These are phyloP conservation scores for Drosophila truncata DNA, from an alignment of 1,140 invertebrate species.

Conservation along the genomic window DNA sequence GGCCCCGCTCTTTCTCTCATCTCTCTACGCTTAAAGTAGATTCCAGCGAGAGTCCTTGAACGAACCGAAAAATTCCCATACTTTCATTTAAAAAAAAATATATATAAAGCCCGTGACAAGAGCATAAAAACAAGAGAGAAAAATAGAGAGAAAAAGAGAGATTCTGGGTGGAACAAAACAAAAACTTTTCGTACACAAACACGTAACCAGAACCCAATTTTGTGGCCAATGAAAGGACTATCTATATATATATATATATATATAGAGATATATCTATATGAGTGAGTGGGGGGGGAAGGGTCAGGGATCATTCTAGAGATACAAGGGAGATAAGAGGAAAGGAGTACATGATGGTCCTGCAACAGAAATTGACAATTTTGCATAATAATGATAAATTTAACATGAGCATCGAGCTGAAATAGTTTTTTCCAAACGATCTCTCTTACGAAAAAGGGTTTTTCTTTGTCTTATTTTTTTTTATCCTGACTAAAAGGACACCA, in stretches of 20 bases:
- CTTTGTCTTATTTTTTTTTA: neutral
- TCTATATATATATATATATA: neutral
- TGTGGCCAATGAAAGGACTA: conserved; percentile 62
- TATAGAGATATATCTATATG: neutral
- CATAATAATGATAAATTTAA: conserved; percentile 55
- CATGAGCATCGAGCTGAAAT: conserved; percentile 37
- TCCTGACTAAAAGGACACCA: neutral
- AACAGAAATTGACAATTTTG: conserved; percentile 47
- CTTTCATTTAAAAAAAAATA: conserved; percentile 48
- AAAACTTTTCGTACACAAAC: conserved; percentile 46
- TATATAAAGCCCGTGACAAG: conserved; percentile 61
- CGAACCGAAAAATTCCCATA: no score
- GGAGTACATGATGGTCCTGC: neutral
- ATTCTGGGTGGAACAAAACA: conserved; percentile 42
- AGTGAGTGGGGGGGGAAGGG: neutral
- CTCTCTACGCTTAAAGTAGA: conserved; percentile 16
- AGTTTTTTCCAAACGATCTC: conserved; percentile 34
- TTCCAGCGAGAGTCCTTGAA: conserved; percentile 7
- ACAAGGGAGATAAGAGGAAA: neutral
- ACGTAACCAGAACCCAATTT: conserved; percentile 72
- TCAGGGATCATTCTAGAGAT: conserved; percentile 24
- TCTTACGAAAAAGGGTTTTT: neutral
- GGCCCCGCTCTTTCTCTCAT: conserved; percentile 23
- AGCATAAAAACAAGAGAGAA: conserved; percentile 44
- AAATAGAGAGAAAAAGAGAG: neutral